Base-by-base conservation (phyloP, 2,797 vertebrate genomes). In the Takifugu rubripes region DNA sequence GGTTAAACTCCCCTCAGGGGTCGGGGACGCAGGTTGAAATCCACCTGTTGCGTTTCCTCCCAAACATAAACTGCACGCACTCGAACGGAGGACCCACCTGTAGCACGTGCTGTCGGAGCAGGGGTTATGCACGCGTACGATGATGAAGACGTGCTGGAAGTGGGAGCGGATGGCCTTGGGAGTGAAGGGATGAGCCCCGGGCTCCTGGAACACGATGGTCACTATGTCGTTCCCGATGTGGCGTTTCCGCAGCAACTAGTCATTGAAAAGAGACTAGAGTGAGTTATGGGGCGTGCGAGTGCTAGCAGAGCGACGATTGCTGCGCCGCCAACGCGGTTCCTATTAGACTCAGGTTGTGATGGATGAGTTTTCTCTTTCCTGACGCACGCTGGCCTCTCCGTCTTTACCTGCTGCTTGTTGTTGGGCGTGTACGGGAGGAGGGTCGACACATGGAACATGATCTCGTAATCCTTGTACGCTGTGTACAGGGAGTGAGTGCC, bases 151-250 rank as follows among this genome's bases (percentile, higher is more conserved):
- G 0, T 99, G 96, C 66, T 99, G 96, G 78, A 98, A 99, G 82
- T 99, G 96, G 40, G 96, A 98, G 11, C 95, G 94, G 70, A 98
- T 93, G 73, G 94, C 92, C 86, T 95, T 97, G 6, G 96, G 96
- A 43, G 94, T 97, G 90, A 99, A 99, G 0, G 96, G 93, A 64
- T 94, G 93, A 55, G 96, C 93, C 56, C 96, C 96, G 0, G 96
- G 94, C 85, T 99, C 96, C 88, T 99, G 96, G 90, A 99, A 97
- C 89, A 99, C 95, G 70, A 99, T 95, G 49, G 96, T 99, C 79
- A 99, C 96, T 3, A 99, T 99, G 87, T 99, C 96, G 63, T 99
- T 99, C 49, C 96, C 96, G 68, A 99, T 97, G 82, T 99, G 96
- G 17, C 96, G 91, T 83, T 99, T 99, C 83, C 96, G 92, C 68